Conservation (phyloP, 2,797 vertebrate species). For the Apogon talboti region DNA sequence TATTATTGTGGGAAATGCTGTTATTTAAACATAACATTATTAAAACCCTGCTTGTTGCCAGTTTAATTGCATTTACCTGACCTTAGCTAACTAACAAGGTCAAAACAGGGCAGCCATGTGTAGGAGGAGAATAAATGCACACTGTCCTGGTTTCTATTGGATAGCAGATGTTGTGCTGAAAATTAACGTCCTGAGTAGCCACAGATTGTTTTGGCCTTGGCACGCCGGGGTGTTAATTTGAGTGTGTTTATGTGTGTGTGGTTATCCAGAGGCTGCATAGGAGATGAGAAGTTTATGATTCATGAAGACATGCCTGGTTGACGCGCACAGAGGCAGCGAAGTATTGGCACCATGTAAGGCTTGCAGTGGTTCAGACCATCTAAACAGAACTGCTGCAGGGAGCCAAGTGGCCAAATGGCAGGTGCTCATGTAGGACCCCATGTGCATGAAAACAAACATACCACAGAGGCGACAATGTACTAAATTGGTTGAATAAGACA, state of each 20-base stretch:
- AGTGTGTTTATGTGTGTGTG: constrained; percentile 2
- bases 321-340: constrained; percentile 15
- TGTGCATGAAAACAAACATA: background rate
- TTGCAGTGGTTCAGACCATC: constrained; percentile 18
- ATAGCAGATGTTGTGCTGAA: constrained; percentile 7
- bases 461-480: background rate
- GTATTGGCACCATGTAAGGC: constrained; percentile 12
- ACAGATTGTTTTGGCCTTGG: constrained; percentile 6
- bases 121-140: background rate
- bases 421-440: background rate
- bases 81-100: background rate
- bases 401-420: constrained; percentile 1
- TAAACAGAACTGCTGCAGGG: constrained; percentile 32
- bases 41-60: no score
- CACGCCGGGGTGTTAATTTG: constrained; percentile 20
- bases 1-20: no score
- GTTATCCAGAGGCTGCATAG: constrained; percentile 13
- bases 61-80: no score
- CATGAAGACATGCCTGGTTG: constrained; percentile 18
- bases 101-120: background rate
- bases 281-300: constrained; percentile 30
- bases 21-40: no score
- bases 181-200: constrained; percentile 5
- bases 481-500: constrained; percentile 5
- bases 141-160: background rate